These are phyloP conservation scores for Octopus bimaculoides DNA, from an alignment of 1,140 invertebrate species.

Conservation along the genomic window DNA sequence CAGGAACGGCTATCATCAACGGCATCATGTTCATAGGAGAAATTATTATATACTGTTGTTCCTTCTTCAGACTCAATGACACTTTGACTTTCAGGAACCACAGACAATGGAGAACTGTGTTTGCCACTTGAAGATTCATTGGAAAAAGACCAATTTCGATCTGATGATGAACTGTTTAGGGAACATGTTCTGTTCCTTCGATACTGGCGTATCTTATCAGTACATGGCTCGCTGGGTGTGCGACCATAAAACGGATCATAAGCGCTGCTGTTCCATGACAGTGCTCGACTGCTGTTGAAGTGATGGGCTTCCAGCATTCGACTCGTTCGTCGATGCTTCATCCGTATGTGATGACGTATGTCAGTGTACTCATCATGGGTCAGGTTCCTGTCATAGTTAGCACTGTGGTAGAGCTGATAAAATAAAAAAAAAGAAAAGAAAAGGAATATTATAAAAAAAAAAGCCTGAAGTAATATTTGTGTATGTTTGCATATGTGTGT, in stretches of 20 bases:
- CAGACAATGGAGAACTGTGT: not conserved
- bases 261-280: not conserved
- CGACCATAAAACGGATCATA: not conserved
- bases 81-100: not conserved
- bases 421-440: not conserved
- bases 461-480: not conserved
- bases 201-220: not conserved
- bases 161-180: not conserved
- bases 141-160: not conserved
- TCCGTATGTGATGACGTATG: not conserved
- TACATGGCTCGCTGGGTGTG: not conserved
- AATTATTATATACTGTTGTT: not conserved
- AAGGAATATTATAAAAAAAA: not conserved
- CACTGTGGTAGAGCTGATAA: not conserved
- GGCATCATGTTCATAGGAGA: not conserved
- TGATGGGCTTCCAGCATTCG: not conserved
- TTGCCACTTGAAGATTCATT: not conserved
- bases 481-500: not conserved
- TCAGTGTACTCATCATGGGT: slow-evolving; percentile 1
- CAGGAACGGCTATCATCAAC: not conserved
- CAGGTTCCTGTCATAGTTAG: not conserved
- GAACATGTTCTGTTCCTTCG: not conserved
- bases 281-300: not conserved
- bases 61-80: not conserved
- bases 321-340: not conserved